Conservation (phyloP, 2,888 invertebrate species). For the Drosophila macrospina region DNA sequence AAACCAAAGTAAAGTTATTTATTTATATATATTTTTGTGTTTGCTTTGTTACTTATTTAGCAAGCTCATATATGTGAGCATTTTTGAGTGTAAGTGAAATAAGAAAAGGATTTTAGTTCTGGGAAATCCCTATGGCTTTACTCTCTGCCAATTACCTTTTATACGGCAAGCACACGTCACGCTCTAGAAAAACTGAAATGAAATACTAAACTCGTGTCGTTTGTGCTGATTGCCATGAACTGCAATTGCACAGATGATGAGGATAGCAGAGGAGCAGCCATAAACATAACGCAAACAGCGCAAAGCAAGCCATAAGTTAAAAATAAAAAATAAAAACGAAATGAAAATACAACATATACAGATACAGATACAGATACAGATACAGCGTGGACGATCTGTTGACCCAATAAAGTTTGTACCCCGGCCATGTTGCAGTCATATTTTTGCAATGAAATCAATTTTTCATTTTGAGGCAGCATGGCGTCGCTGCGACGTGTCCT, state of each 20-base stretch:
- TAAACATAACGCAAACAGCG: slow-evolving; percentile 61
- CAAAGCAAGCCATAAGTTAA: slow-evolving; percentile 33
- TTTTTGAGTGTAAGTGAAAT: slow-evolving; percentile 13
- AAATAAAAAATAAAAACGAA: slow-evolving; percentile 14
- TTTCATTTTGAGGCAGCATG: slow-evolving; percentile 72
- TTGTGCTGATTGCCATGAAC: slow-evolving; percentile 75
- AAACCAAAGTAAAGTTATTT: slow-evolving; percentile 4
- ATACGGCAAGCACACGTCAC: slow-evolving; percentile 62
- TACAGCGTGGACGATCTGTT: slow-evolving; percentile 42
- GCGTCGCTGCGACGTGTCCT: slow-evolving; percentile 44
- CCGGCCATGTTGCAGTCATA: slow-evolving; percentile 48
- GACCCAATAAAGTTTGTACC: slow-evolving; percentile 68
- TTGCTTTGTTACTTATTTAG: slow-evolving; percentile 15
- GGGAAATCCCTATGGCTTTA: slow-evolving; percentile 36
- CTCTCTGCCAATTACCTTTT: slow-evolving; percentile 70
- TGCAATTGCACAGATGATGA: slow-evolving; percentile 68
- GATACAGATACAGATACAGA: slow-evolving; percentile 40
- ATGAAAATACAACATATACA: slow-evolving; percentile 24
- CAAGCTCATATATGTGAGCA: slow-evolving; percentile 6
- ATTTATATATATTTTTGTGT: slow-evolving; percentile 5
- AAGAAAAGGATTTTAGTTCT: slow-evolving; percentile 13
- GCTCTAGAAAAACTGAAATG: slow-evolving; percentile 78
- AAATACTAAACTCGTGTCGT: slow-evolving; percentile 75
- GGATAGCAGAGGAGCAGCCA: slow-evolving; percentile 25
- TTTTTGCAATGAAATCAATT: slow-evolving; percentile 73